Conservation (phyloP, 2,888 invertebrate genomes). For the Hymenopus coronatus region DNA sequence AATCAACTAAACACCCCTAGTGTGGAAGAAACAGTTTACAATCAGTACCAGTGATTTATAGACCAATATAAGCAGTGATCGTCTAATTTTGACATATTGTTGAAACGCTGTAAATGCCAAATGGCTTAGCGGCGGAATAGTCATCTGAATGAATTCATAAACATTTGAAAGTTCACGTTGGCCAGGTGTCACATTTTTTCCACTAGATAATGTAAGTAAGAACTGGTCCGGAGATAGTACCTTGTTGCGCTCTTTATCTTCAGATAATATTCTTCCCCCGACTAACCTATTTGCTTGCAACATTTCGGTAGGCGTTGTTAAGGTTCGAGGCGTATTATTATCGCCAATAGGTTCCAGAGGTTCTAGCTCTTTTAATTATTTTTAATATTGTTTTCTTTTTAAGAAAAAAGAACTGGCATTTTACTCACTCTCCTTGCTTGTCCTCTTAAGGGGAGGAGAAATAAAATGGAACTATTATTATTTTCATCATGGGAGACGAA, state of each 20-base stretch:
- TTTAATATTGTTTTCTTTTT: constrained; percentile 21
- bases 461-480: neutral
- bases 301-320: constrained; percentile 23
- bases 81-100: too few relatives aligned
- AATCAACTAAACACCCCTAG: too few relatives aligned
- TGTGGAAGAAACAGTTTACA: too few relatives aligned
- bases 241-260: neutral
- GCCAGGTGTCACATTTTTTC: too few relatives aligned
- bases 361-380: constrained; percentile 18
- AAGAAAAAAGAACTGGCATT: neutral
- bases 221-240: neutral
- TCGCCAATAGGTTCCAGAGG: constrained; percentile 14
- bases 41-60: too few relatives aligned
- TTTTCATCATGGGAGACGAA: neutral
- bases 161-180: too few relatives aligned
- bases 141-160: too few relatives aligned
- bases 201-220: neutral
- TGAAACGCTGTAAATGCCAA: too few relatives aligned
- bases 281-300: constrained; percentile 22
- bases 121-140: too few relatives aligned
- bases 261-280: constrained; percentile 2
- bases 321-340: constrained; percentile 5
- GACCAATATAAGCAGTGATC: too few relatives aligned
- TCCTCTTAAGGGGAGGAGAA: neutral
- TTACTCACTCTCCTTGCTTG: neutral